Base-by-base conservation (phyloP, 2,113 vertebrate species). In the Bubo scandiacus region DNA sequence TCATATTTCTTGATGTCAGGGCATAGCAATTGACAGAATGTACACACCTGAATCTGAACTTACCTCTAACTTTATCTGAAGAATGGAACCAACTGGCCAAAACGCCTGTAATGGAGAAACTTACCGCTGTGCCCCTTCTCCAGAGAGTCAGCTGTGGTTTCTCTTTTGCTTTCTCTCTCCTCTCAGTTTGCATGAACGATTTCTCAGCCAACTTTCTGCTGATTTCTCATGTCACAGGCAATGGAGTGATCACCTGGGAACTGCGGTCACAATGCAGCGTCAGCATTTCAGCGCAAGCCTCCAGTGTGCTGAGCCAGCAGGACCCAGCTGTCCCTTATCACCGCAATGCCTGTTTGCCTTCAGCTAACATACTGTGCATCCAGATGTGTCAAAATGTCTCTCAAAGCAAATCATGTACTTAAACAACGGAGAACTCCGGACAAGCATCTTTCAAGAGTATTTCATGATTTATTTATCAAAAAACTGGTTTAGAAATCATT, bases 241-340 rank as follows among this genome's bases (percentile, higher is more conserved):
- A 36, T 3, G 78, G n/a, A 93, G 96, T 5, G 62, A 62, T 94
- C 96, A 97, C 97, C 97, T 97, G 96, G 97, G 95, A 97, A 38
- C 82, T 2, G 95, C 1, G 20, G 81, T 9, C 54, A 16, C 5
- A 14, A 59, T 91, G 96, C 96, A 68, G 77, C 0, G 49, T 97
- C 98, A 98, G 97, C 97, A 61, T 4, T 96, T 58, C 6, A 19
- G 40, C 17, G 61, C 38, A 70, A 94, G 91, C 67, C 88, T 91
- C 91, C 49, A 0, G 81, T 13, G 87, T 96, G 97, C 97, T 98
- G 97, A 98, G 95, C n/a, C 96, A 97, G 96, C 95, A 96, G 67
- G 77, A 27, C 91, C 92, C 97, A 95, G 96, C 96, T 96, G 97
- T 90, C 95, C 95, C 96, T 84, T 2, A 9, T 27, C 86, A 21